These are phyloP conservation scores for Ctenochaetus hawaiiensis DNA, from an alignment of 2,797 vertebrate genomes.

Conservation along the genomic window DNA sequence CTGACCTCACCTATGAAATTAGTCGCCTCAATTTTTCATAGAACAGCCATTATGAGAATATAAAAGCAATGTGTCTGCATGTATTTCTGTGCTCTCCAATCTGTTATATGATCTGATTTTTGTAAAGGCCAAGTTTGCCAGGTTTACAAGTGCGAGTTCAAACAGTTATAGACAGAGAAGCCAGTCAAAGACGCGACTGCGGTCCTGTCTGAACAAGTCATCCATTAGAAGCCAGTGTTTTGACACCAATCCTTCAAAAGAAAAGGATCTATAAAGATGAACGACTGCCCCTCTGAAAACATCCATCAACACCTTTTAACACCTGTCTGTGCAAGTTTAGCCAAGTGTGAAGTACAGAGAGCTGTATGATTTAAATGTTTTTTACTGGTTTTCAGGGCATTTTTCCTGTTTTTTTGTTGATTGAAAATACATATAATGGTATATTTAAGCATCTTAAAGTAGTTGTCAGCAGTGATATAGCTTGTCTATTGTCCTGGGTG, in stretches of 20 bases:
- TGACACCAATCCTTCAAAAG: constrained; percentile 80
- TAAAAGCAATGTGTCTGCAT: no score
- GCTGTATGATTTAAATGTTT: constrained; percentile 36
- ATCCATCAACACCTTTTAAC: constrained; percentile 81
- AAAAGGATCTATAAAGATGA: constrained; percentile 79
- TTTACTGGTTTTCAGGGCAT: background rate
- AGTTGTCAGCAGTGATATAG: constrained; percentile 47
- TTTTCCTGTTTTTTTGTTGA: constrained; percentile 12
- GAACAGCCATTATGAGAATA: no score
- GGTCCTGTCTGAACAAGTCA: constrained; percentile 80
- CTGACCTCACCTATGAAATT: no score
- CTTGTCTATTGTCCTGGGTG: constrained; percentile 41
- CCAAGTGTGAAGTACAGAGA: constrained; percentile 38
- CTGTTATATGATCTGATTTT: background rate
- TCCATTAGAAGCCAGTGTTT: constrained; percentile 76
- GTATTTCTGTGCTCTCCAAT: background rate
- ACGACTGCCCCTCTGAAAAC: constrained; percentile 67
- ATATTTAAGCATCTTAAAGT: constrained; percentile 39
- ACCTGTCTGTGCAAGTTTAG: constrained; percentile 77
- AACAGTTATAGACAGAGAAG: constrained; percentile 38
- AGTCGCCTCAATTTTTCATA: no score
- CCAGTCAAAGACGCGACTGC: constrained; percentile 47
- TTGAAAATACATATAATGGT: background rate
- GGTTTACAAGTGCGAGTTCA: constrained; percentile 23
- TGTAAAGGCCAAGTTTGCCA: constrained; percentile 6